Base-by-base conservation (phyloP, 2,113 vertebrate genomes). In the Triplophysa tibetana region DNA sequence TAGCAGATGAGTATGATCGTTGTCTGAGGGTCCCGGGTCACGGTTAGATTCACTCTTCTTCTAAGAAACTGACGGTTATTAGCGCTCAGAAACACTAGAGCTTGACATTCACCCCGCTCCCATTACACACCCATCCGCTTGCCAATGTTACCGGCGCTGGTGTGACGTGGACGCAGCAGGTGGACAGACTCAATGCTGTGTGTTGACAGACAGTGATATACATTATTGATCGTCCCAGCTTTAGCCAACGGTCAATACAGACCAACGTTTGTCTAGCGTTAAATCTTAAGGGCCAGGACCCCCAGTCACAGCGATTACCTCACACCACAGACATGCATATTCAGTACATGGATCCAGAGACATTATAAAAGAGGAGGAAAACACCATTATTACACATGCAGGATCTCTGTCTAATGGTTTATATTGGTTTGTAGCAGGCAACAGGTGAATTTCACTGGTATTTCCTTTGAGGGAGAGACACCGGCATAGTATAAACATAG, bases 371-470 rank as follows among this genome's bases (percentile, higher is more conserved):
- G 17, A 19, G 16, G 54, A n/a, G 16, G 7, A 56, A 8, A n/a
- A 9, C 54, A 58, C 54, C 12, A 17, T 16, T 52, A 16, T 16
- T 14, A 50, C 14, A 50, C 48, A 48, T 48, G 11, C 48, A 50
- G 11, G 11, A 11, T 52, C 50, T 17, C 50, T 17, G 7, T 38
- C 26, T 63, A 77, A 70, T 60, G n/a, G 58, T 23, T 21, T n/a
- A 13, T 54, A 43, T 72, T 68, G 52, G 66, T 64, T 72, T 76
- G 45, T 65, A 67, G 60, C 33, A 62, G 65, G 33, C 48, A 77
- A 79, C 75, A 74, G 74, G 84, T 89, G 85, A 82, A 76, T 78
- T 82, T 78, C 29, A 50, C 70, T 48, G 78, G 60, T 67, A 76
- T 82, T 80, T 84, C 70, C 75, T 82, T 61, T 9, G 33, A n/a